A percentile compares a stretch with the other conserved stretches of the same genome.
phyloP scores from a whole-genome alignment of 2,888 invertebrate species.

The Apoderus coryli region DNA sequence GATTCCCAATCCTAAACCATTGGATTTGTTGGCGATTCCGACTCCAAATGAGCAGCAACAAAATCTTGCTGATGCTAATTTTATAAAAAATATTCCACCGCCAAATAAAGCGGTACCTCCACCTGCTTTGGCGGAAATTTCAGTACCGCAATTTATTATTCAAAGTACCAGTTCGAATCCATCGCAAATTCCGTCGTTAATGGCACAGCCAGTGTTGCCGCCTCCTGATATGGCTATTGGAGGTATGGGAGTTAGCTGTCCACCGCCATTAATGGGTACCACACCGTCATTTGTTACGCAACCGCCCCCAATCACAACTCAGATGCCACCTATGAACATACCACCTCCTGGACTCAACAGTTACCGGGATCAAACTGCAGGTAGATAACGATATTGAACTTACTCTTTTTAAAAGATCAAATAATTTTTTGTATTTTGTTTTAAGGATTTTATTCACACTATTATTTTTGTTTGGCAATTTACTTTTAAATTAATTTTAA shows the following conservation, averaged over 20 bases:
- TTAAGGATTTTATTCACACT: too few species aligned
- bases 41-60: constrained; percentile 30
- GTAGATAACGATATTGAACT: too few species aligned
- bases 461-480: too few species aligned
- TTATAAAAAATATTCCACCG: constrained; percentile 33
- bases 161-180: too few species aligned
- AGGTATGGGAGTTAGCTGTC: constrained; percentile 20
- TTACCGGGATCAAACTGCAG: constrained; percentile 28
- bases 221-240: constrained; percentile 25
- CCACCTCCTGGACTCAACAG: constrained; percentile 30
- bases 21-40: constrained; percentile 43
- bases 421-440: too few species aligned
- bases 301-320: constrained; percentile 26
- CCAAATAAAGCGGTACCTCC: constrained; percentile 33
- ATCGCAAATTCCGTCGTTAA: constrained; percentile 28
- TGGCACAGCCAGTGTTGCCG: constrained; percentile 32
- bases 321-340: constrained; percentile 32
- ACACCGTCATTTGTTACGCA: constrained; percentile 27
- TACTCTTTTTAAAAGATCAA: too few species aligned
- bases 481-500: too few species aligned
- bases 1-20: constrained; percentile 45
- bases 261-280: constrained; percentile 16
- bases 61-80: constrained; percentile 27
- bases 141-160: too few species aligned
- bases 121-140: constrained; percentile 26